Conservation (phyloP, 2,113 vertebrate genomes). For the Orycteropus afer region DNA sequence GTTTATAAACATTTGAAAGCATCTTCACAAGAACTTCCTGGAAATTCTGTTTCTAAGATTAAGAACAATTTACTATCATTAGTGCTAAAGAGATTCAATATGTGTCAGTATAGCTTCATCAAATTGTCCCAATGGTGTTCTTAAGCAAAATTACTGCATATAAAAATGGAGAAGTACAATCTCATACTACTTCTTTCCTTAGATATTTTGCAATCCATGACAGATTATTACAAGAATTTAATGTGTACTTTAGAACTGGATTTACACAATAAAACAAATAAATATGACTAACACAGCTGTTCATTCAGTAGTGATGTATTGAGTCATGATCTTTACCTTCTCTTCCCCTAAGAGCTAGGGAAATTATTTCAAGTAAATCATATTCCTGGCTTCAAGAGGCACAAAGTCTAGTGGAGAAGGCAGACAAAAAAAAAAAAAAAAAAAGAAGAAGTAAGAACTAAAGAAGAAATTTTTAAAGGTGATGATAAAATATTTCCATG, state of each 20-base stretch:
- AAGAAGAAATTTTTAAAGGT: background rate
- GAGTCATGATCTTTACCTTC: background rate
- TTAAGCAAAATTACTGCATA: background rate
- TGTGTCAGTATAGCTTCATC: background rate
- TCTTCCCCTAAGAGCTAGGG: background rate
- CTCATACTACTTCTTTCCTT: background rate
- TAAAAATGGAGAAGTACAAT: constrained; percentile 11
- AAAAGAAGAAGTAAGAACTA: background rate
- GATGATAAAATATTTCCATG: background rate
- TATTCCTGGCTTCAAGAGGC: background rate
- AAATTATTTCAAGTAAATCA: background rate
- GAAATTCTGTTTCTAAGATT: background rate
- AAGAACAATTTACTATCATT: constrained; percentile 55
- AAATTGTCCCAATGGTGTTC: background rate
- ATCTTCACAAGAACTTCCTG: constrained; percentile 19
- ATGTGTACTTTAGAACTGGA: background rate
- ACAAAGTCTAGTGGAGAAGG: background rate
- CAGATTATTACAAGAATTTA: background rate
- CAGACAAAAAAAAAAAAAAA: background rate
- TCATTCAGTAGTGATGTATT: background rate
- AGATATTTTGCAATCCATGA: background rate
- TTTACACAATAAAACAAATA: constrained; percentile 31
- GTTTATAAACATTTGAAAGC: background rate
- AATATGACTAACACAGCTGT: background rate
- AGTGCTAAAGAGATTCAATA: constrained; percentile 25